Evolutionary conservation across 2,888 invertebrate species (phyloP).

Genomic region (Automeris io): DNA sequence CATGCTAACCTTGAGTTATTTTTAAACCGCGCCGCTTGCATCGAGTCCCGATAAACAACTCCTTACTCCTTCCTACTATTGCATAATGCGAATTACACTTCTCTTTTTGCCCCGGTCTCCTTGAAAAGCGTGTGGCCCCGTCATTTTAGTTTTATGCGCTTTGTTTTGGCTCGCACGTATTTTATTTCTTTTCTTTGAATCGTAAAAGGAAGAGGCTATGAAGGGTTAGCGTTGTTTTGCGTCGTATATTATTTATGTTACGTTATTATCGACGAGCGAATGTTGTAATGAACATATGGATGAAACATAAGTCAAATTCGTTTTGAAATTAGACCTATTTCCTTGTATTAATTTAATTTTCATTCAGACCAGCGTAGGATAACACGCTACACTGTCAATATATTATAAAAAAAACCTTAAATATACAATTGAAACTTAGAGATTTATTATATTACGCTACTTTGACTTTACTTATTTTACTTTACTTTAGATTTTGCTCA

Average conservation of each 20-base stretch:
- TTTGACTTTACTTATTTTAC: too few relatives aligned
- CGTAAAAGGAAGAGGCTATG: constrained; percentile 75
- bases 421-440: too few relatives aligned
- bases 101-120: constrained; percentile 50
- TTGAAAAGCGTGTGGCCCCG: constrained; percentile 71
- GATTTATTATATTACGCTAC: too few relatives aligned
- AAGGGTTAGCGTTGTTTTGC: constrained; percentile 72
- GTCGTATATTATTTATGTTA: constrained; percentile 66
- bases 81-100: constrained; percentile 73
- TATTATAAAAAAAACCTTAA: too few relatives aligned
- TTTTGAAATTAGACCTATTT: neutral
- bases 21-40: constrained; percentile 65
- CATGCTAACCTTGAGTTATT: constrained; percentile 72
- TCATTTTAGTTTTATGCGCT: constrained; percentile 68
- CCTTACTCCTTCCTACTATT: constrained; percentile 74
- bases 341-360: too few relatives aligned
- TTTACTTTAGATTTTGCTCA: too few relatives aligned
- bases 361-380: too few relatives aligned
- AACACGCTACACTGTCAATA: too few relatives aligned
- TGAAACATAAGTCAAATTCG: neutral
- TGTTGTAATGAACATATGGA: constrained; percentile 2
- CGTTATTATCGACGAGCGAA: constrained; percentile 54
- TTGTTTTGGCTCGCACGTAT: constrained; percentile 70
- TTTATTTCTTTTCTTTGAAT: constrained; percentile 71
- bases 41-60: constrained; percentile 62